phyloP scores from a whole-genome alignment of 1,140 invertebrate species.

The Samia ricini region DNA sequence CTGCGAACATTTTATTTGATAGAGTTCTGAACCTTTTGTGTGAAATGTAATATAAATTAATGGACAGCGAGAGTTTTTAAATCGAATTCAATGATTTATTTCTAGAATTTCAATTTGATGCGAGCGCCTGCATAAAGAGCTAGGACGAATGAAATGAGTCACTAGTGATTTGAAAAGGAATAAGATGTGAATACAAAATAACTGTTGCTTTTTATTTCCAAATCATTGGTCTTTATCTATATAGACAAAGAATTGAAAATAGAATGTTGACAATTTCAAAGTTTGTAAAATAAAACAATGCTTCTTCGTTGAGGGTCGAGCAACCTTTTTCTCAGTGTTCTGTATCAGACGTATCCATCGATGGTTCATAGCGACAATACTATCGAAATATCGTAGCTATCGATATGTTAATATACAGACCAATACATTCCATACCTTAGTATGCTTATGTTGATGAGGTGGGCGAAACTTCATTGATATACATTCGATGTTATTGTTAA shows the following conservation, averaged over 20 bases:
- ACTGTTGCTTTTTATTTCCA: conserved; percentile 20
- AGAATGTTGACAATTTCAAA: conserved; percentile 10
- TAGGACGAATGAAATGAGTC: conserved; percentile 51
- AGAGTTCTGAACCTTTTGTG: neutral
- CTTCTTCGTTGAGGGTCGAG: conserved; percentile 39
- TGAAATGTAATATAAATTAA: neutral
- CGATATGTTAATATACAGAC: conserved; percentile 64
- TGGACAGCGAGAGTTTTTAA: conserved; percentile 15
- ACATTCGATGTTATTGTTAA: conserved; percentile 68
- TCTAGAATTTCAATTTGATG: conserved; percentile 43
- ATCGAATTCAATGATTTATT: conserved; percentile 36
- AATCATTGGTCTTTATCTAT: neutral
- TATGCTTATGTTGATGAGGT: conserved; percentile 73
- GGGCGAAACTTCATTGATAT: conserved; percentile 73
- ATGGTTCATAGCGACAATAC: conserved; percentile 63
- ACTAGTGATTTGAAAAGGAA: conserved; percentile 57
- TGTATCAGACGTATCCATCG: conserved; percentile 59
- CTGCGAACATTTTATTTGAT: neutral
- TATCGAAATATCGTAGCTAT: conserved; percentile 48
- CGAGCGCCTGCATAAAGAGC: conserved; percentile 36
- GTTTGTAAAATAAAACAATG: conserved; percentile 18
- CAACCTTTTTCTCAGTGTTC: conserved; percentile 59
- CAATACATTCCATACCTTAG: conserved; percentile 67
- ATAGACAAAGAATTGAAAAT: conserved; percentile 29
- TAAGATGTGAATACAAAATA: conserved; percentile 29